phyloP scores from a whole-genome alignment of 2,113 vertebrate genomes.

The Tachysurus vachellii region DNA sequence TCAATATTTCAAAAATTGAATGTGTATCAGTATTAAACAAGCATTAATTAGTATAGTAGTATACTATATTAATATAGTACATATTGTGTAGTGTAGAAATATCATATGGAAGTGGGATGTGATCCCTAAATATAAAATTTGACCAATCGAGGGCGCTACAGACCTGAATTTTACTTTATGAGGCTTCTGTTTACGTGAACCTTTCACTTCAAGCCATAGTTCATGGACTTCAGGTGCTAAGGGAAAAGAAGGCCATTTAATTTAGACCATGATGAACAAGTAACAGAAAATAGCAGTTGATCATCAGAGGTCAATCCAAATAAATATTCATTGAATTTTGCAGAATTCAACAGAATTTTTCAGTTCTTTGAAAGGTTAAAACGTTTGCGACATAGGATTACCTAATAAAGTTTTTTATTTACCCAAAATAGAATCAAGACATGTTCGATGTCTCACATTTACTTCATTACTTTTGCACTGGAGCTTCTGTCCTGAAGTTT shows the following conservation, averaged over 20 bases:
- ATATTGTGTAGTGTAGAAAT: not conserved
- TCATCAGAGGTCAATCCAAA: not conserved
- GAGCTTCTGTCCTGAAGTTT: not conserved
- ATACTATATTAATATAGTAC: not conserved
- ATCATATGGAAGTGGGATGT: not conserved
- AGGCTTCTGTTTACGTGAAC: not conserved
- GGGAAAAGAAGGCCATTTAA: no score
- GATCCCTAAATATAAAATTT: not conserved
- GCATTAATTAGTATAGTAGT: no score
- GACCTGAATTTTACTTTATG: not conserved
- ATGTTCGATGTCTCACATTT: not conserved
- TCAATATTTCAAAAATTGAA: no score
- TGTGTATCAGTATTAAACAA: no score
- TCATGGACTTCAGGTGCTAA: not conserved
- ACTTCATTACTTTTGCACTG: not conserved
- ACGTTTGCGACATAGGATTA: not conserved
- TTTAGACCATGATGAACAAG: not conserved
- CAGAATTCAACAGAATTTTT: not conserved
- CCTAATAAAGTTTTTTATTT: not conserved
- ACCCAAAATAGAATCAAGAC: not conserved
- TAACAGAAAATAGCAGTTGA: not conserved
- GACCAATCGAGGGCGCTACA: constrained; percentile 39
- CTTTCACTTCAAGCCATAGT: not conserved
- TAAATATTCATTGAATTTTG: not conserved
- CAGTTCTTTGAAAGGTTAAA: not conserved